Percentiles rank a stretch among this genome's conserved stretches.
These are phyloP conservation scores for Orius insidiosus DNA, from an alignment of 1,140 invertebrate species.

Conservation along the genomic window DNA sequence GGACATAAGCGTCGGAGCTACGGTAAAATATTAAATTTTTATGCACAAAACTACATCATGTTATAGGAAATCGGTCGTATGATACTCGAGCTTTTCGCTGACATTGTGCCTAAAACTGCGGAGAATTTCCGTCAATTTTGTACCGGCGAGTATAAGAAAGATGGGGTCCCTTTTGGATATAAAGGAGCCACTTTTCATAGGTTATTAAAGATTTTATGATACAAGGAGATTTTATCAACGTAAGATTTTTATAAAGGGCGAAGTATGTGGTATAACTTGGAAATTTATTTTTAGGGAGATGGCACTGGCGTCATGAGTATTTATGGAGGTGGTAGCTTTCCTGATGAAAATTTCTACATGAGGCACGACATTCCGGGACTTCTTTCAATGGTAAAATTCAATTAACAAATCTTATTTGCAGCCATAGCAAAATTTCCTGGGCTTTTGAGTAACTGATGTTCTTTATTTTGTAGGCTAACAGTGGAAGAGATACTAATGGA, in stretches of 20 bases:
- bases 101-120: conserved; percentile 91
- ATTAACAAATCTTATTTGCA: too few relatives aligned
- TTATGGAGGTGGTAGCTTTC: conserved; percentile 82
- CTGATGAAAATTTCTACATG: conserved; percentile 91
- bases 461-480: conserved; percentile 55
- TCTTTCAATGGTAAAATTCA: conserved; percentile 96
- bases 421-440: too few relatives aligned
- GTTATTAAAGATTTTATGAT: conserved; percentile 99
- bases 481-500: conserved; percentile 96
- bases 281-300: conserved; percentile 59
- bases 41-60: too few relatives aligned
- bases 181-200: conserved; percentile 94
- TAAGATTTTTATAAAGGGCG: too few relatives aligned
- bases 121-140: conserved; percentile 99
- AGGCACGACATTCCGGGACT: conserved; percentile 90
- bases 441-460: conserved; percentile 6
- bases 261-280: too few relatives aligned
- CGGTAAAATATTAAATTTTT: conserved; percentile 27
- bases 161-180: conserved; percentile 90
- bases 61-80: conserved; percentile 71
- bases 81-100: conserved; percentile 91
- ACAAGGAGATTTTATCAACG: conserved; percentile 97
- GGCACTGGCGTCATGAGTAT: conserved; percentile 97
- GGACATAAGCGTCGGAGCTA: conserved; percentile 47
- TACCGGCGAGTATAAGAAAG: conserved; percentile 81